Conservation (phyloP, 2,797 vertebrate genomes). For the Galaxias olidus region DNA sequence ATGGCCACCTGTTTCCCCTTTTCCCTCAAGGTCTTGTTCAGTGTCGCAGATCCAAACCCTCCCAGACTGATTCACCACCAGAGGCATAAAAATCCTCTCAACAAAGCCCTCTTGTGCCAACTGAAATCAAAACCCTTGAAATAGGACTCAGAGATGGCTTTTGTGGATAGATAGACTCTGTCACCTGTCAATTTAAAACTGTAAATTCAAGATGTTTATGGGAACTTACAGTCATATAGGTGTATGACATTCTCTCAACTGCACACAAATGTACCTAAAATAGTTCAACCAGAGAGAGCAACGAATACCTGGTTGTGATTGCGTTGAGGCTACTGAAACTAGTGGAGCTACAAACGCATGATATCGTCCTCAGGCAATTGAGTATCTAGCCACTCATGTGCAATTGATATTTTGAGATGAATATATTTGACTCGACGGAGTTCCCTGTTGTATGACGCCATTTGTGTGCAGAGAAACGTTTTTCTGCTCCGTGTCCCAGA, state of each 20-base stretch:
- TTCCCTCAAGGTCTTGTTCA: slow-evolving; percentile 45
- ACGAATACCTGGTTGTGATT: slow-evolving; percentile 28
- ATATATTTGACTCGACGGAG: slow-evolving; percentile 15
- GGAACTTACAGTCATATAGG: too few species aligned
- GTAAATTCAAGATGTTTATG: too few species aligned
- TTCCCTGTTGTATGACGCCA: slow-evolving; percentile 23
- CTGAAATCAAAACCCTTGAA: slow-evolving; percentile 20
- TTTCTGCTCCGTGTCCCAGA: slow-evolving; percentile 49
- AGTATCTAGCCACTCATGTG: slow-evolving; percentile 33
- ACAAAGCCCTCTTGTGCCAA: slow-evolving; percentile 31
- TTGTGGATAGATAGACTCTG: slow-evolving; percentile 29
- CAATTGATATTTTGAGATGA: slow-evolving; percentile 37
- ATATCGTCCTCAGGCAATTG: slow-evolving; percentile 40
- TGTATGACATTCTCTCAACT: too few species aligned
- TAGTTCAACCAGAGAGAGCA: too few species aligned
- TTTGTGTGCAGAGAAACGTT: slow-evolving; percentile 40
- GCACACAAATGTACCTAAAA: slow-evolving; percentile 25
- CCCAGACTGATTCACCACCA: background rate
- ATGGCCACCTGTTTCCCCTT: slow-evolving; percentile 45
- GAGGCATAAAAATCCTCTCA: slow-evolving; percentile 9
- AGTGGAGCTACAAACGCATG: slow-evolving; percentile 36
- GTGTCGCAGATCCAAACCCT: slow-evolving; percentile 49
- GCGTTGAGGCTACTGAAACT: background rate
- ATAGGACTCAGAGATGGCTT: too few species aligned
- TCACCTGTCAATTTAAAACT: slow-evolving; percentile 27